phyloP scores from a whole-genome alignment of 1,140 invertebrate species.

The Formica exsecta region DNA sequence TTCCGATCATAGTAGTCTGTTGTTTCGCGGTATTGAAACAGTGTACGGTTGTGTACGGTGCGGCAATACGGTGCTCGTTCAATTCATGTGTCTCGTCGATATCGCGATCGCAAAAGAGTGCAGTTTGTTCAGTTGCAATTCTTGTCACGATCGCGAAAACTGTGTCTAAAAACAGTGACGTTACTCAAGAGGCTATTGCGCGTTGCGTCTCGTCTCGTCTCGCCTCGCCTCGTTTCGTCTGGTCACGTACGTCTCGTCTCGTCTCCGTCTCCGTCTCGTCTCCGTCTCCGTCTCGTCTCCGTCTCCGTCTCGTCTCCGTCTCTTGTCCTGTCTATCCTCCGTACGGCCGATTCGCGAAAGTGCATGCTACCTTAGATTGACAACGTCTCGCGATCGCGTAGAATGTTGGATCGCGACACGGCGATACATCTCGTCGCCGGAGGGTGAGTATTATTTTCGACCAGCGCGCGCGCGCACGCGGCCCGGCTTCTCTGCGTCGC shows the following conservation, averaged over 20 bases:
- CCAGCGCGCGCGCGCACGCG: background rate
- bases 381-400: conserved; percentile 64
- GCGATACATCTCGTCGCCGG: conserved; percentile 95
- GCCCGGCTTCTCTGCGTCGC: conserved; percentile 40
- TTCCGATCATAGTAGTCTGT: background rate
- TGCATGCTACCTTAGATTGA: conserved; percentile 64
- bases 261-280: background rate
- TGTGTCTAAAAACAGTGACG: background rate
- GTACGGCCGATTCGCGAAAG: conserved; percentile 14
- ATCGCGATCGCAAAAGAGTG: background rate
- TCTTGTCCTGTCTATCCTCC: background rate
- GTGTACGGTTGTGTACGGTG: background rate
- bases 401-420: conserved; percentile 92
- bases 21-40: background rate
- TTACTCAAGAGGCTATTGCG: conserved; percentile 6
- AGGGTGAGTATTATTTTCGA: conserved; percentile 89
- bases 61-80: background rate
- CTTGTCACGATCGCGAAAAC: background rate
- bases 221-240: background rate
- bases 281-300: background rate
- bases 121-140: background rate
- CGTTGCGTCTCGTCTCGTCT: too few species aligned
- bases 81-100: conserved; percentile 18
- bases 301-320: background rate
- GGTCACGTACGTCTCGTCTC: background rate